A percentile compares a stretch with the other conserved stretches of the same genome.
Conservation (phyloP, 2,888 invertebrate species). For the Didymodactylos carnosus region DNA sequence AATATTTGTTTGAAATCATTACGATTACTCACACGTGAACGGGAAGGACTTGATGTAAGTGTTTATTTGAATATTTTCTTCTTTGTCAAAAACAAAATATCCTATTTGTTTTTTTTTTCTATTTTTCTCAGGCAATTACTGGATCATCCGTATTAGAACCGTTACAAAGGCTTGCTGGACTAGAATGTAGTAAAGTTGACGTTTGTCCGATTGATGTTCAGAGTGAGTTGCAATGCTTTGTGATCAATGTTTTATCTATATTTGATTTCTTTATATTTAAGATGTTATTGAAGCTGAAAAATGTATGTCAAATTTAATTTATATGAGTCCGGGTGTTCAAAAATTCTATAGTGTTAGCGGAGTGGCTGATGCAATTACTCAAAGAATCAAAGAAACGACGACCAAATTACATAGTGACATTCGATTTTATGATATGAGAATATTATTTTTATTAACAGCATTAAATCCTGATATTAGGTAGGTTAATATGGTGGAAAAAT, state of each 20-base stretch:
- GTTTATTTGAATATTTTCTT: neutral
- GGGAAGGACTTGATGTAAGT: neutral
- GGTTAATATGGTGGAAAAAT: neutral
- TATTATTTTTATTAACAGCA: constrained; percentile 6
- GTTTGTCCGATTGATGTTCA: neutral
- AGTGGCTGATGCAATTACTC: constrained; percentile 5
- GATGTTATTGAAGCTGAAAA: neutral
- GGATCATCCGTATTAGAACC: neutral
- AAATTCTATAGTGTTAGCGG: constrained; percentile 5
- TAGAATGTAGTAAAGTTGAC: neutral
- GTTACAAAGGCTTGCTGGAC: neutral
- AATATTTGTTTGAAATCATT: neutral
- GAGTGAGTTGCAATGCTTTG: neutral
- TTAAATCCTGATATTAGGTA: constrained; percentile 7
- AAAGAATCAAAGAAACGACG: constrained; percentile 5
- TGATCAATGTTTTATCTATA: too few relatives aligned
- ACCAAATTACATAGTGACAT: neutral
- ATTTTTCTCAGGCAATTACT: neutral
- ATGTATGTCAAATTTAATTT: constrained; percentile 14
- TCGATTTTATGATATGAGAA: constrained; percentile 6
- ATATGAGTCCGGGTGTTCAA: constrained; percentile 8
- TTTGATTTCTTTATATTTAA: neutral
- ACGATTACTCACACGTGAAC: neutral
- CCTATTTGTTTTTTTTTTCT: neutral
- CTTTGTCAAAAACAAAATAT: too few relatives aligned